These are phyloP conservation scores for Helogale parvula DNA, from an alignment of 2,113 vertebrate genomes.

Conservation along the genomic window DNA sequence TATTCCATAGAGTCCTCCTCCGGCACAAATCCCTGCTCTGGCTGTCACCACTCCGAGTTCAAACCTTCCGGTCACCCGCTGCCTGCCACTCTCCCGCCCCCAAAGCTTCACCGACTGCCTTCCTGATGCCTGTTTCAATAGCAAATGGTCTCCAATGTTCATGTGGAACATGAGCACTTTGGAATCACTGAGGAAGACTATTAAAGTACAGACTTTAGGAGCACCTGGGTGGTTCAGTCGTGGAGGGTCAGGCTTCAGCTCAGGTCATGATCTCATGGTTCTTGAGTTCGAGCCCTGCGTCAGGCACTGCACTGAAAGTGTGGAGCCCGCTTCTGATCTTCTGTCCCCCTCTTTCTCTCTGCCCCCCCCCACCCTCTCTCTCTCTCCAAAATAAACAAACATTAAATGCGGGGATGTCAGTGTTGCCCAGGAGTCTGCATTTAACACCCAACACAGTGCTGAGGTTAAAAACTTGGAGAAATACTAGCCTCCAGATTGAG, in stretches of 20 bases:
- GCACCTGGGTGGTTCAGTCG: too few species aligned
- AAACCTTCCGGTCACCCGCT: background rate
- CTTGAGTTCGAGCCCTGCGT: too few species aligned
- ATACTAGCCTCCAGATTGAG: too few species aligned
- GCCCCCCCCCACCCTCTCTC: too few species aligned
- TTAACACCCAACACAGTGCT: background rate
- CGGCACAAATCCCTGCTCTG: too few species aligned
- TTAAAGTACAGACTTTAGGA: background rate
- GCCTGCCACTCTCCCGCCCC: background rate
- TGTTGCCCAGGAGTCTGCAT: background rate
- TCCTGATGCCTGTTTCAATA: background rate
- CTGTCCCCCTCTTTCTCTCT: too few species aligned
- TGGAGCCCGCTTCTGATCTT: too few species aligned
- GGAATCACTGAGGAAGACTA: background rate
- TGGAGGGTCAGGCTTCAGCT: too few species aligned
- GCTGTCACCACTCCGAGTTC: background rate
- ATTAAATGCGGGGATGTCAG: background rate
- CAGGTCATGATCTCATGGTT: too few species aligned
- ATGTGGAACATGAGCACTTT: background rate
- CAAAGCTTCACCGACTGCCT: background rate
- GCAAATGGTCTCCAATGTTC: background rate
- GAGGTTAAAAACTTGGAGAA: background rate
- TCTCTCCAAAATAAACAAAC: too few species aligned
- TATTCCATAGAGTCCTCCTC: background rate
- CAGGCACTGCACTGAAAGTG: too few species aligned